Evolutionary conservation across 1,140 invertebrate species (phyloP), one percentile per base, ranked within the genome.

Genomic region (Elymnias hypermnestra): DNA sequence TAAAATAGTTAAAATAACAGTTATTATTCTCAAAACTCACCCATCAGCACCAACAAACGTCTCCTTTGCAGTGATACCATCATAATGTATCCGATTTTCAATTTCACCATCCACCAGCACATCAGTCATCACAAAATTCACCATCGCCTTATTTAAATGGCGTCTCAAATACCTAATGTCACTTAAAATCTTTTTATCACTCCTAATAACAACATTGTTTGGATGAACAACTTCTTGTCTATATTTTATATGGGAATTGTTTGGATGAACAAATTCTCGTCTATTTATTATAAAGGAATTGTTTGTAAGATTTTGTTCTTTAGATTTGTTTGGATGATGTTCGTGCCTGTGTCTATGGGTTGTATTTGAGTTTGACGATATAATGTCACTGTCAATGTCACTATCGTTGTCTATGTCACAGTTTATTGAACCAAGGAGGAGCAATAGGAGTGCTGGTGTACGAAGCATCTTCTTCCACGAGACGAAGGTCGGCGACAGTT

Each of bases 1-100:
- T 4, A 21, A 21, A 21, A 4, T 21, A 21, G 6, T 4, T 21
- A 21, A 21, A 21, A 21, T 21, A 3, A 21, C n/a, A n/a, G n/a
- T 4, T 21, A 15, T 36, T 21, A 19, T 6, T 15, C 9, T 29
- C 14, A 38, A 29, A 6, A 71, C 87, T 86, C 61, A 89, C 88
- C 86, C 79, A 53, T 86, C 78, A 29, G 39, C 50, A 0, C 81
- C 75, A 15, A 90, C 89, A 31, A 83, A 87, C 0, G 90, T 91
- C 65, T 92, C 90, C 59, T 91, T 91, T 14, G 90, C 90, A 2
- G 87, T 88, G 10, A 92, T 67, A 5, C 89, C 89, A 40, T 89
- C 87, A 49, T 73, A 90, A 63, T 88, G 88, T 13, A 92, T 82
- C 10, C 90, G 69, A 1, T 86, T 87, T 66, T 92, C 91, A 25